Evolutionary conservation across 2,113 vertebrate species (phyloP).

Genomic region (Zosterops pallidus): DNA sequence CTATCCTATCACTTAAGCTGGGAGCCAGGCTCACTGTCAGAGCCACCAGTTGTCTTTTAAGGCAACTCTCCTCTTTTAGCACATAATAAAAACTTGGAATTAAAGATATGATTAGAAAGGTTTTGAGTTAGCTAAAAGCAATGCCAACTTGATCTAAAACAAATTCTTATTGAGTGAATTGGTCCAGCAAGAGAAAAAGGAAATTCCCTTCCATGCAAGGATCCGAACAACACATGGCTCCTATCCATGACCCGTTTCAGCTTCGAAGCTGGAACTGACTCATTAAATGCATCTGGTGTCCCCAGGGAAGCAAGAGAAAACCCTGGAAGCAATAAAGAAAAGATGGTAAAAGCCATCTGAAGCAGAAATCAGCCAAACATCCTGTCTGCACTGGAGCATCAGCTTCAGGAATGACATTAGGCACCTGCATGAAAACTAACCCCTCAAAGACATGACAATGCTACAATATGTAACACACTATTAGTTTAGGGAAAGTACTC

Average conservation of each 20-base stretch:
- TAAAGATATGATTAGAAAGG: not conserved
- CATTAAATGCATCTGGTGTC: slow-evolving; percentile 49
- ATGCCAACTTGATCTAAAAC: not conserved
- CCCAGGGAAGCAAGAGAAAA: slow-evolving; percentile 25
- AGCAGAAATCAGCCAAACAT: not conserved
- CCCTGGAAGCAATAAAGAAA: slow-evolving; percentile 31
- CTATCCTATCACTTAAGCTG: not conserved
- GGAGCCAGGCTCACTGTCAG: not conserved
- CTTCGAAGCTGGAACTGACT: slow-evolving; percentile 28
- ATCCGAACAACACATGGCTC: slow-evolving; percentile 50
- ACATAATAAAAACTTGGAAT: not conserved
- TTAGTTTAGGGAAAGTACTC: not conserved
- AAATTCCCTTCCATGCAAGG: slow-evolving; percentile 6
- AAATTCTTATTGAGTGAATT: not conserved
- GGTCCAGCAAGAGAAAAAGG: not conserved
- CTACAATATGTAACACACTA: not conserved
- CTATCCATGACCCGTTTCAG: slow-evolving; percentile 26
- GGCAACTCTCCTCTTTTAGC: not conserved
- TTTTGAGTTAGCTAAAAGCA: not conserved
- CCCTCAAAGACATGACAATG: not conserved
- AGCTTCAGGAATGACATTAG: not conserved
- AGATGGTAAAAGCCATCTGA: slow-evolving; percentile 40
- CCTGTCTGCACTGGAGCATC: not conserved
- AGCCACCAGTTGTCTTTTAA: not conserved
- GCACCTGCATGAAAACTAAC: not conserved